phyloP scores from a whole-genome alignment of 2,113 vertebrate genomes.

The Melanerpes formicivorus region DNA sequence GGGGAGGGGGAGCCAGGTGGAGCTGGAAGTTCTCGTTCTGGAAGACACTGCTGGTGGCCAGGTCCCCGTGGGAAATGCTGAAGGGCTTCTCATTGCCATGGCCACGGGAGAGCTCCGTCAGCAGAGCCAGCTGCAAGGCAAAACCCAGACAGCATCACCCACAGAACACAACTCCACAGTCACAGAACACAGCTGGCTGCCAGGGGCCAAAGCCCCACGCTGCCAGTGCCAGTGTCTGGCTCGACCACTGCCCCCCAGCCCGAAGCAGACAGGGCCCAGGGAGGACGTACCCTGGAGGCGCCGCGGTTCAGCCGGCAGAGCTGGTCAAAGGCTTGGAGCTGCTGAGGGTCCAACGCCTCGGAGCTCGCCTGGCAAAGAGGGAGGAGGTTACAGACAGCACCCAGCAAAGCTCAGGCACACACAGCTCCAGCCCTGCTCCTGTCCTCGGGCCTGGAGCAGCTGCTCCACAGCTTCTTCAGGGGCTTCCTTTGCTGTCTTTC shows the following conservation, averaged over 20 bases:
- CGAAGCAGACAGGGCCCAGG: accelerated
- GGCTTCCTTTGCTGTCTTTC: not conserved
- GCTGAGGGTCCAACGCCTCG: conserved; percentile 87
- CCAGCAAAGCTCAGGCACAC: not conserved
- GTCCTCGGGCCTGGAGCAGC: not conserved
- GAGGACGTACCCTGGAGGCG: conserved; percentile 83
- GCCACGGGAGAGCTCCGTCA: conserved; percentile 84
- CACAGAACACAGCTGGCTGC: not conserved
- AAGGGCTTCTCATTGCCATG: conserved; percentile 79
- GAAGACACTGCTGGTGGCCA: conserved; percentile 80
- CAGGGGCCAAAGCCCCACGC: not conserved
- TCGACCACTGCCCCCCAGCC: too few species aligned
- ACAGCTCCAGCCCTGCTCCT: not conserved
- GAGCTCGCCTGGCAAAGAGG: conserved; percentile 72
- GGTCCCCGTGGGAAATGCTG: conserved; percentile 73
- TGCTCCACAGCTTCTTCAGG: accelerated
- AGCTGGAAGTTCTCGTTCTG: conserved; percentile 90
- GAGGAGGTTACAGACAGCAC: not conserved
- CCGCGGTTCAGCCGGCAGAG: conserved; percentile 90
- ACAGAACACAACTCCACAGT: too few species aligned
- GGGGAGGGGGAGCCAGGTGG: conserved; percentile 86
- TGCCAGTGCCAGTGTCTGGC: not conserved
- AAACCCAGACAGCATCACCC: not conserved
- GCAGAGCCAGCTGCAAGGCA: conserved; percentile 86
- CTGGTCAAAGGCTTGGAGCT: conserved; percentile 93